These are phyloP conservation scores for Chauna torquata DNA, from an alignment of 2,113 vertebrate genomes.

Conservation along the genomic window DNA sequence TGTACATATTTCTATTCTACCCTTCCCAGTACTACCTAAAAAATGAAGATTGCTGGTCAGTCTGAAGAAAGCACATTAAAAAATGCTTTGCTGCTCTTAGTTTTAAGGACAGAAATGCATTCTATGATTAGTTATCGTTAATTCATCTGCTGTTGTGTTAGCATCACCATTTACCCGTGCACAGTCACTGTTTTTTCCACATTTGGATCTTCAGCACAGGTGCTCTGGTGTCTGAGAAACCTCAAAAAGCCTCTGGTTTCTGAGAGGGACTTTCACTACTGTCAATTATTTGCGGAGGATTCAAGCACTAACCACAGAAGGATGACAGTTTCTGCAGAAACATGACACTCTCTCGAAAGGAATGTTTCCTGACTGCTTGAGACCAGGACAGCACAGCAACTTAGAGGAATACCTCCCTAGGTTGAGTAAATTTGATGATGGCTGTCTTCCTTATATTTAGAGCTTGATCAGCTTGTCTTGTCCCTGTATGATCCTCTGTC, in stretches of 20 bases:
- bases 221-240: background rate
- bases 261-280: background rate
- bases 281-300: background rate
- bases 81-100: background rate
- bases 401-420: background rate
- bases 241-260: background rate
- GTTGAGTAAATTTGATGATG: background rate
- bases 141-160: background rate
- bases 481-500: background rate
- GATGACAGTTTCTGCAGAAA: background rate
- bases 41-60: background rate
- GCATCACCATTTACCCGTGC: background rate
- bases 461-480: background rate
- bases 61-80: background rate
- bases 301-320: background rate
- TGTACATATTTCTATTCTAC: rapidly evolving
- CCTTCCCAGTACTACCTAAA: background rate
- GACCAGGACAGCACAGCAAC: background rate
- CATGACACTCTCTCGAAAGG: rapidly evolving
- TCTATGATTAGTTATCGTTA: background rate
- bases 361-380: background rate
- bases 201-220: background rate
- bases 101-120: background rate
- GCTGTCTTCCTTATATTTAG: background rate
- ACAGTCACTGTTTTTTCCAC: background rate